Percentiles rank a stretch among this genome's conserved stretches.
Conservation (phyloP, 2,888 invertebrate genomes). For the Pedicia rivosa region DNA sequence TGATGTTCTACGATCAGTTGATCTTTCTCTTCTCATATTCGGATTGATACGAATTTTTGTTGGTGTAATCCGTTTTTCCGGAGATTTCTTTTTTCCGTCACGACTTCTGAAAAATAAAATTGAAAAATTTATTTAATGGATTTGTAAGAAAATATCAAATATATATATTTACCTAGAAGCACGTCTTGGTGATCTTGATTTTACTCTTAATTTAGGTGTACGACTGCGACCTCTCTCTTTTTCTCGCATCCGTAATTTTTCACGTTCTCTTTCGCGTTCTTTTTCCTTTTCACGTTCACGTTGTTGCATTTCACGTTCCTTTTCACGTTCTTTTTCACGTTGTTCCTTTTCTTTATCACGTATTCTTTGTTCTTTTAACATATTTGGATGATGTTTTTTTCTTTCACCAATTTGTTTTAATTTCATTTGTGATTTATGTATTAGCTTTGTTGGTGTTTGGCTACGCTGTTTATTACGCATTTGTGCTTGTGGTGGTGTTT, state of each 20-base stretch:
- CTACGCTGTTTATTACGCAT: conserved; percentile 4
- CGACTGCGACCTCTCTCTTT: conserved; percentile 32
- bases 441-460: not conserved
- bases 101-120: no score
- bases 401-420: conserved; percentile 26
- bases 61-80: conserved; percentile 23
- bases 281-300: conserved; percentile 34
- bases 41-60: conserved; percentile 11
- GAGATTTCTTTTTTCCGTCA: conserved; percentile 30
- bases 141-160: no score
- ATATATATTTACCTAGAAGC: no score
- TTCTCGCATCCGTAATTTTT: conserved; percentile 31
- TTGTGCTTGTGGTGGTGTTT: conserved; percentile 29
- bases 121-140: no score
- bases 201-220: conserved; percentile 34
- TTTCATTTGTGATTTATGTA: conserved; percentile 19
- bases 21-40: conserved; percentile 23
- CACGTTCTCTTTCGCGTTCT: conserved; percentile 34
- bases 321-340: conserved; percentile 25
- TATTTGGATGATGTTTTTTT: conserved; percentile 28
- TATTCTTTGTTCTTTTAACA: conserved; percentile 21
- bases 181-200: conserved; percentile 36
- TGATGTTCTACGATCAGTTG: conserved; percentile 16
- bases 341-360: conserved; percentile 21
- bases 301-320: conserved; percentile 32